Evolutionary conservation across 2,888 invertebrate species (phyloP), one percentile per base, ranked within the genome.

Genomic region (Rhagonycha lutea): DNA sequence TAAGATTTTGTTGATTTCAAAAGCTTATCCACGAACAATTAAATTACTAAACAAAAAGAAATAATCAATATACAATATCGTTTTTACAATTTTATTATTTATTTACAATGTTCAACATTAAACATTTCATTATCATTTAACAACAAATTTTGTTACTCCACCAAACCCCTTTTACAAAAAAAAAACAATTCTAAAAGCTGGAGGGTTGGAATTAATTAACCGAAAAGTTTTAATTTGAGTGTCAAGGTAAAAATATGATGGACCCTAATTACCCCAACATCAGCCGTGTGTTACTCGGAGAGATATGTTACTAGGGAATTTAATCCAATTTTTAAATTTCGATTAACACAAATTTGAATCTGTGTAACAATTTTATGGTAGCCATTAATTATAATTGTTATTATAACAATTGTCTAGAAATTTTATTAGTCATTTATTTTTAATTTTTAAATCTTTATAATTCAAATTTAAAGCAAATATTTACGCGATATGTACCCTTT

Each of bases 401-500:
- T 47, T 47, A 7, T n/a, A 47, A n/a, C 47, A 47, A n/a, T 47
- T 47, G 7, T 47, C 47, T 47, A 47, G n/a, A n/a, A 7, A n/a
- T 47, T 47, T 47, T n/a, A 8, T 47, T 47, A 47, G n/a, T 47
- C n/a, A n/a, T 47, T n/a, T n/a, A 47, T 47, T 47, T 47, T 47
- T 61, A 68, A 73, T 69, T 68, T 32, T 14, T 18, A 24, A 62
- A 73, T 73, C 29, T 67, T 18, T 18, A 61, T 69, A 73, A 68
- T 61, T 68, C 32, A 47, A 47, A n/a, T 29, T 69, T 73, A 69
- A 29, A 73, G 68, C 69, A 69, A 69, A 69, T 61, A 47, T 69
- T 65, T 74, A 67, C 61, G 61, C 68, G 61, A 23, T 61, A 65
- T 61, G 68, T 68, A 26, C 70, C 61, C 70, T 70, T 69, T 68